phyloP scores from a whole-genome alignment of 2,113 vertebrate genomes.

The Lophotis ruficrista region DNA sequence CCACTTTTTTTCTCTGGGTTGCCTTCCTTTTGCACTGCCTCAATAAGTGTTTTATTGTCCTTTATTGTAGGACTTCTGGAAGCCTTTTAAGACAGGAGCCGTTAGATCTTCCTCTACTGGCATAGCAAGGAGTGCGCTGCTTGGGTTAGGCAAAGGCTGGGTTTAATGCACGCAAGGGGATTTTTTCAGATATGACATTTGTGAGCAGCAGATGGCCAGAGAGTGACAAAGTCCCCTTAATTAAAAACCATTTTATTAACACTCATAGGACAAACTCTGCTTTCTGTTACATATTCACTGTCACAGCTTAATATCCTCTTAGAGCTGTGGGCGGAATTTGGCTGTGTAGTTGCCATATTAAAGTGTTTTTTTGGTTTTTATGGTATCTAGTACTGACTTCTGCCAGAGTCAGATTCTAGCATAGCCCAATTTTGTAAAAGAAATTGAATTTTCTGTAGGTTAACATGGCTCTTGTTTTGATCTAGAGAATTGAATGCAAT shows the following conservation, averaged over 20 bases:
- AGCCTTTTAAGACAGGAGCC: background rate
- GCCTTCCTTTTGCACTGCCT: background rate
- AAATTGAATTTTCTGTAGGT: background rate
- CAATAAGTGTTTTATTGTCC: background rate
- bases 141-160: background rate
- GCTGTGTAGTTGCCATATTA: background rate
- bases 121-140: background rate
- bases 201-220: background rate
- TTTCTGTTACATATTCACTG: background rate
- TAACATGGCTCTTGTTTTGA: constrained; percentile 34
- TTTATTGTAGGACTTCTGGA: background rate
- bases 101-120: background rate
- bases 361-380: background rate
- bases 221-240: background rate
- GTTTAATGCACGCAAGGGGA: background rate
- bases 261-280: background rate
- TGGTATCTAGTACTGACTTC: background rate
- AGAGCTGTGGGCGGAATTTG: background rate
- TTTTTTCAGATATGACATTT: background rate
- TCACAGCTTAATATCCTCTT: background rate
- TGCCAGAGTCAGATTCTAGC: background rate
- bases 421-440: background rate
- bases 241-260: background rate
- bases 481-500: constrained; percentile 76
- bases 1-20: background rate